Conservation (phyloP, 2,888 invertebrate species). For the Clistopyga incitator region DNA sequence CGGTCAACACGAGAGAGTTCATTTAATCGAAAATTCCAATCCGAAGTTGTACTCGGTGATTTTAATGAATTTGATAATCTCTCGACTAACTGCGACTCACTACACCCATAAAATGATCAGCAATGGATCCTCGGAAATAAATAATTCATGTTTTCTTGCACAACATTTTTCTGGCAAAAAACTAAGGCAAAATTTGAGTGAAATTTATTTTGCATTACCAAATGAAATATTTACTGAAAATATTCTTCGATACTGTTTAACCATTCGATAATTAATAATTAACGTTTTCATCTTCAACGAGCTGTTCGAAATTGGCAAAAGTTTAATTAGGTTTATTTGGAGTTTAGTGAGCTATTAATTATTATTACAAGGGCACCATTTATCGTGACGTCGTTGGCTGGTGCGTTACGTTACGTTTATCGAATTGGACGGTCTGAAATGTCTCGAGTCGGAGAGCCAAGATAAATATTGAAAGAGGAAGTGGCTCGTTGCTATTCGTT, state of each 20-base stretch:
- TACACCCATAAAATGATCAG: too few species aligned
- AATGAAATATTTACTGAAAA: too few species aligned
- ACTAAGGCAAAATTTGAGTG: too few species aligned
- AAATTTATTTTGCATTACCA: too few species aligned
- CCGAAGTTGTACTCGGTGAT: background rate
- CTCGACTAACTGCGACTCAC: background rate
- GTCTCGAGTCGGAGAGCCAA: constrained; percentile 21
- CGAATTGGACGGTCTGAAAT: constrained; percentile 31
- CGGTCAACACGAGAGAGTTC: background rate
- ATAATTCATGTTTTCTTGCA: too few species aligned
- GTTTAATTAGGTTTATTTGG: constrained; percentile 1
- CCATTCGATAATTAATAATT: background rate
- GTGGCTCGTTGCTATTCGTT: constrained; percentile 33
- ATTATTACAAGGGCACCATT: constrained; percentile 11
- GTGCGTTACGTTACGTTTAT: background rate
- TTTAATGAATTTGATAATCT: background rate
- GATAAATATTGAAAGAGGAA: constrained; percentile 53
- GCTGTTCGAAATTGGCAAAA: constrained; percentile 12
- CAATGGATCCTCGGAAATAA: too few species aligned
- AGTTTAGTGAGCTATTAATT: background rate
- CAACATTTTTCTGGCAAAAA: too few species aligned
- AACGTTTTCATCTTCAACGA: background rate
- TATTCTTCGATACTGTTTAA: too few species aligned
- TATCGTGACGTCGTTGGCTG: background rate
- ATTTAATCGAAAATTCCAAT: too few species aligned